Evolutionary conservation across 2,888 invertebrate genomes (phyloP).

Genomic region (Hemicrepidius hirtus): DNA sequence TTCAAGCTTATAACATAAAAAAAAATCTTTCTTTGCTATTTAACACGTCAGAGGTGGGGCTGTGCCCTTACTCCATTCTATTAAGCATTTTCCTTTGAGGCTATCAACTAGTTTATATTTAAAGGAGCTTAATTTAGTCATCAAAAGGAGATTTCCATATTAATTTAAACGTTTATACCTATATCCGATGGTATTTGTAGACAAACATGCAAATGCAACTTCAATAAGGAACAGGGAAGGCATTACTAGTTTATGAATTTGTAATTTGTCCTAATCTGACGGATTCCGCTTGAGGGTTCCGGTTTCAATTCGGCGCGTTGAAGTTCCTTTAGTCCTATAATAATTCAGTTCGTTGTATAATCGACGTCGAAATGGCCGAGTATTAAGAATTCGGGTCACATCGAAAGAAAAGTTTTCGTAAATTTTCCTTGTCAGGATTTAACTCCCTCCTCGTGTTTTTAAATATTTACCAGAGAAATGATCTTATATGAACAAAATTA

Average conservation of each 20-base stretch:
- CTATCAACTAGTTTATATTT: no score
- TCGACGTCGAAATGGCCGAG: not conserved
- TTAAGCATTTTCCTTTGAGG: no score
- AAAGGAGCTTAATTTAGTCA: no score
- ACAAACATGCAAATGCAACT: slow-evolving; percentile 18
- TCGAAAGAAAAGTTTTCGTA: not conserved
- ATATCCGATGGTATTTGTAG: not conserved
- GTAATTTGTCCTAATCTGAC: slow-evolving; percentile 36
- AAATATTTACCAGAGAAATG: not conserved
- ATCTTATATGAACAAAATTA: not conserved
- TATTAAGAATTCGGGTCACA: slow-evolving; percentile 13
- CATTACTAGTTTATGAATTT: slow-evolving; percentile 35
- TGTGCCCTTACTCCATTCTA: no score
- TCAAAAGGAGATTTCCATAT: no score
- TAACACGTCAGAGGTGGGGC: no score
- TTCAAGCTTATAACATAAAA: no score
- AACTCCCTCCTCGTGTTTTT: not conserved
- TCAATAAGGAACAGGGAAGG: slow-evolving; percentile 15
- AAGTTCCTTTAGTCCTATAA: not conserved
- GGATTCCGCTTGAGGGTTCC: slow-evolving; percentile 12
- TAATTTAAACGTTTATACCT: slow-evolving; percentile 1
- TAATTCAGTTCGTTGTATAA: not conserved
- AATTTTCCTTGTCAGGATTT: not conserved
- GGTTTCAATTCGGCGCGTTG: slow-evolving; percentile 2
- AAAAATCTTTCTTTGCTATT: no score